Percentiles rank a stretch among this genome's conserved stretches.
These are phyloP conservation scores for Polydesmus complanatus DNA, from an alignment of 2,888 invertebrate species.

Conservation along the genomic window DNA sequence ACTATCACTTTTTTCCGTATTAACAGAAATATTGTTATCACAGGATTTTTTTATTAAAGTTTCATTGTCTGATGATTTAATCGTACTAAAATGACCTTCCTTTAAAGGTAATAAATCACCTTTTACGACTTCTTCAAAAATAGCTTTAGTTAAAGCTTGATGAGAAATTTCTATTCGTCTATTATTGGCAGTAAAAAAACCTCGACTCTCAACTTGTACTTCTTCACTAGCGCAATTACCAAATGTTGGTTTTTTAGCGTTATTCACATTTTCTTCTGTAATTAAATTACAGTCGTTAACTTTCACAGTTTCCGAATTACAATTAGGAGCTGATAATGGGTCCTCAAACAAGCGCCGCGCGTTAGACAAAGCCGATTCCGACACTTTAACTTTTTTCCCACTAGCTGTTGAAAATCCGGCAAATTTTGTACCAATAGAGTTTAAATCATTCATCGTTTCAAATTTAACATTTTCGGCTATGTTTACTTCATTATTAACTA, in stretches of 20 bases:
- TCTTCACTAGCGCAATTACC: not conserved
- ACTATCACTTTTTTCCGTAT: not conserved
- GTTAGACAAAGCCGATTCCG: conserved; percentile 33
- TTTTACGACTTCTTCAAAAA: too few species aligned
- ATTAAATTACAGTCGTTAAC: not conserved
- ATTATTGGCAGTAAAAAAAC: not conserved
- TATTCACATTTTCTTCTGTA: too few species aligned
- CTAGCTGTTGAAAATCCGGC: conserved; percentile 18
- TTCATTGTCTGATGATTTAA: not conserved
- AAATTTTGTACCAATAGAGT: too few species aligned
- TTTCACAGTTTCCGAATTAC: not conserved
- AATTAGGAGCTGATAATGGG: not conserved
- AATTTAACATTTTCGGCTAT: too few species aligned
- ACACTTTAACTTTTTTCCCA: conserved; percentile 9
- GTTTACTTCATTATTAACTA: too few species aligned
- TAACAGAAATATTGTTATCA: not conserved
- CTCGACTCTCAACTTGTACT: too few species aligned
- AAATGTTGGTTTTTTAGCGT: not conserved
- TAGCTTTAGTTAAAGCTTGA: too few species aligned
- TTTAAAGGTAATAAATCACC: too few species aligned
- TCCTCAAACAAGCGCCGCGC: conserved; percentile 32
- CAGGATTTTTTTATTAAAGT: not conserved
- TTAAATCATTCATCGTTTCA: too few species aligned
- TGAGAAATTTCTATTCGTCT: too few species aligned
- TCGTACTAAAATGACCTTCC: too few species aligned